These are phyloP conservation scores for Spisula solida DNA, from an alignment of 2,888 invertebrate species.

Conservation along the genomic window DNA sequence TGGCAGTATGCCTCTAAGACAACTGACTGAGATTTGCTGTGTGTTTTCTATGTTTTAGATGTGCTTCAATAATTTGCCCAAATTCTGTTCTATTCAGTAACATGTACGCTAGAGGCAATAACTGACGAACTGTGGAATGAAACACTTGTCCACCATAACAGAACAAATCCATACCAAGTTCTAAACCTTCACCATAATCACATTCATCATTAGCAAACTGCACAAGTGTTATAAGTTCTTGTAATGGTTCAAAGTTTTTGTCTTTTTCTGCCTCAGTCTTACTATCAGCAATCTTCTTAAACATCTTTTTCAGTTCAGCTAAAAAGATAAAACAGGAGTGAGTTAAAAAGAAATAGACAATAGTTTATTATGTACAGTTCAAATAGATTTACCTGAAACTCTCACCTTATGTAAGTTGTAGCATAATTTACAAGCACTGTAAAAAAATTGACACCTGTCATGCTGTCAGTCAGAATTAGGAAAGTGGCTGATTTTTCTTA, in stretches of 20 bases:
- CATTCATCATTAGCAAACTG: constrained; percentile 97
- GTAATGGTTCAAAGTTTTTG: constrained; percentile 91
- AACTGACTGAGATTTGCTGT: constrained; percentile 76
- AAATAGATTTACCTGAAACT: too few relatives aligned
- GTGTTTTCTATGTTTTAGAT: constrained; percentile 91
- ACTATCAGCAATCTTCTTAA: constrained; percentile 89
- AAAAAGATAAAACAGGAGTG: constrained; percentile 73
- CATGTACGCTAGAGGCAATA: constrained; percentile 93
- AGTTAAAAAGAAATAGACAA: neutral
- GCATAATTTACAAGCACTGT: too few relatives aligned
- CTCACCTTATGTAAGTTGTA: too few relatives aligned
- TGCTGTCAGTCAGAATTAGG: too few relatives aligned
- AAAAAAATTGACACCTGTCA: too few relatives aligned
- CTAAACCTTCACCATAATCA: constrained; percentile 97
- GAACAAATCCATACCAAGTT: constrained; percentile 95
- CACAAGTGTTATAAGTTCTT: constrained; percentile 94
- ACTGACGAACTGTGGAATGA: constrained; percentile 90
- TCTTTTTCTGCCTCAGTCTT: constrained; percentile 90
- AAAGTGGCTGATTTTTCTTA: too few relatives aligned
- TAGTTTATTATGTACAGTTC: too few relatives aligned
- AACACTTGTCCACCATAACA: constrained; percentile 91
- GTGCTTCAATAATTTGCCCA: constrained; percentile 92
- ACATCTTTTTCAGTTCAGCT: constrained; percentile 91
- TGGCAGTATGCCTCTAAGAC: neutral
- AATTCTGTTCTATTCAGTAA: constrained; percentile 92